Evolutionary conservation across 2,888 invertebrate genomes (phyloP), one percentile per base, ranked within the genome.

Genomic region (Myathropa florea): DNA sequence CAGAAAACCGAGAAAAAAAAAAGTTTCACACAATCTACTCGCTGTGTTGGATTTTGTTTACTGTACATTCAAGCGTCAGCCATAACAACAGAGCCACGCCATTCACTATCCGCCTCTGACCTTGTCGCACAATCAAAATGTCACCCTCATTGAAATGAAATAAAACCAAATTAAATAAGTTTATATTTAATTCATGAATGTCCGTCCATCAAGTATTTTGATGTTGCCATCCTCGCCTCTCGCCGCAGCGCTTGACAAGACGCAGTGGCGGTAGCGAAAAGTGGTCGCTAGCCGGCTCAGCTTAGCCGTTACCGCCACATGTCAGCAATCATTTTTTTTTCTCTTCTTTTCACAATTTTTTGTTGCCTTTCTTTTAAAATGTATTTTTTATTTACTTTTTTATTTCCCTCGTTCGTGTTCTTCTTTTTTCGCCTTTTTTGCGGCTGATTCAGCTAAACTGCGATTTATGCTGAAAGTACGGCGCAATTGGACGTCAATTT

Each of bases 81-180:
- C 36, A 26, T 2, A 12, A n/a, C 24, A 55, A 60, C 64, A 53
- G 33, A 53, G 14, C 18, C 10, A 39, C 60, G 28, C 53, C 68
- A 63, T 57, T 68, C 70, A 64, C 70, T 46, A 36, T n/a, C 24
- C n/a, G 59, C 59, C 70, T 70, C 4, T 81, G 85, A 81, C 85
- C 85, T 85, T 85, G 81, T 23, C 39, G 81, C 72, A 64, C 77
- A 77, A 80, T 68, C 59, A 76, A 80, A 84, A 67, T 81, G 81
- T 81, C 84, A 81, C 77, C 36, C 76, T 72, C 84, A 85, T 85
- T 85, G 80, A 85, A 85, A 76, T 84, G 75, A 80, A 75, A 84
- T 68, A 80, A 76, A 67, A 85, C 72, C 61, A 64, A 85, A 85
- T 85, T 77, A 72, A 73, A 72, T 76, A 59, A 73, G 78, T 73